phyloP scores from a whole-genome alignment of 2,113 vertebrate species.

The Octodon degus region DNA sequence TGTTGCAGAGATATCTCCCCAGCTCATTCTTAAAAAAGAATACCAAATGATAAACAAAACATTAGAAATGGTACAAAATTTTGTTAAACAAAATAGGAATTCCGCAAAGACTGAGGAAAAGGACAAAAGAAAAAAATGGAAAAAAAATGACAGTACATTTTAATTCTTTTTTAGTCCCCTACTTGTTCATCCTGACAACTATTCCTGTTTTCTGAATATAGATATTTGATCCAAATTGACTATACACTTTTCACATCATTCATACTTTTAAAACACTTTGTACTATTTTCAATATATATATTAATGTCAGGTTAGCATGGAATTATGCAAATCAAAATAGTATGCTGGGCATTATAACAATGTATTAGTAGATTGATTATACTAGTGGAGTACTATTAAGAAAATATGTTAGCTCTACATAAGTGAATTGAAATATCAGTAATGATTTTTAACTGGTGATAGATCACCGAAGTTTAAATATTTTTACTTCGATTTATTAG shows the following conservation, averaged over 20 bases:
- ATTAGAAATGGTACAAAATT: too few relatives aligned
- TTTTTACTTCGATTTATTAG: not conserved
- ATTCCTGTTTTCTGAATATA: not conserved
- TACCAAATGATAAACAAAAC: too few relatives aligned
- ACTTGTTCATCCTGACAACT: not conserved
- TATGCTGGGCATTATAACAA: not conserved
- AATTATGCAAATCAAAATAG: not conserved
- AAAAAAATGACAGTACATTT: not conserved
- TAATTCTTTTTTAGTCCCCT: not conserved
- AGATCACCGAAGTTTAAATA: not conserved
- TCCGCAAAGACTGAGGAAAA: too few relatives aligned
- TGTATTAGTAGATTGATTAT: not conserved
- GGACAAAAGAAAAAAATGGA: too few relatives aligned
- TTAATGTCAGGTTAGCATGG: not conserved
- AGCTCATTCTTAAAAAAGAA: too few relatives aligned
- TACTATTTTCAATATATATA: not conserved
- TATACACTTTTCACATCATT: not conserved
- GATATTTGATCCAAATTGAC: not conserved
- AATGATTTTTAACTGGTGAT: not conserved
- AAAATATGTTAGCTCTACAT: not conserved
- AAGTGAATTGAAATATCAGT: not conserved
- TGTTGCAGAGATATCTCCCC: too few relatives aligned
- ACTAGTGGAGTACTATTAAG: not conserved
- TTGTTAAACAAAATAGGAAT: too few relatives aligned
- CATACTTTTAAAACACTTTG: not conserved